phyloP scores from a whole-genome alignment of 2,888 invertebrate genomes.

The Troilus luridus region DNA sequence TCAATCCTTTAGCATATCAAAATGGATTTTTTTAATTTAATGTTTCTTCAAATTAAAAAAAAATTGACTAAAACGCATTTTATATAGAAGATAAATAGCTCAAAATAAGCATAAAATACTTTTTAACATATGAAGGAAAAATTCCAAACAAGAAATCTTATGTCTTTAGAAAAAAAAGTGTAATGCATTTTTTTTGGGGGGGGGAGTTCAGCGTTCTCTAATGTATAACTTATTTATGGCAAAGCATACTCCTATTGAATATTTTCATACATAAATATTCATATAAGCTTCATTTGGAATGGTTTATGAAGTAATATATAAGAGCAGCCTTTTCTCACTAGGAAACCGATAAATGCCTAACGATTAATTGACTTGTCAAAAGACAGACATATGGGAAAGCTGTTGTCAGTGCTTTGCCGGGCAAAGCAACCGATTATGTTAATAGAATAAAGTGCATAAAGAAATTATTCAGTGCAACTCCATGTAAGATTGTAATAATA shows the following conservation, averaged over 20 bases:
- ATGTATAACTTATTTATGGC: neutral
- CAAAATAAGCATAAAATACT: too few species aligned
- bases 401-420: neutral
- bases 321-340: neutral
- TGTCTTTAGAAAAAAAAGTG: too few species aligned
- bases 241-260: neutral
- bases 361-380: slow-evolving; percentile 4
- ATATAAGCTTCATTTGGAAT: neutral
- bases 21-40: too few species aligned
- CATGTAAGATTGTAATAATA: neutral
- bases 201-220: neutral
- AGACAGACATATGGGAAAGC: neutral
- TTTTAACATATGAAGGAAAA: too few species aligned
- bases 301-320: neutral
- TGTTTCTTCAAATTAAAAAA: too few species aligned
- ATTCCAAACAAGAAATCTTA: neutral
- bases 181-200: too few species aligned
- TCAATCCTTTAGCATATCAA: too few species aligned
- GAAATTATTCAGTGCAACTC: neutral
- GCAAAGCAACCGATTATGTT: neutral
- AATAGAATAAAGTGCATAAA: neutral
- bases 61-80: too few species aligned
- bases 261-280: neutral
- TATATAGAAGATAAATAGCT: too few species aligned
- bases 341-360: neutral